These are phyloP conservation scores for Epsilonema sp. DNA, from an alignment of 2,888 invertebrate species.

Conservation along the genomic window DNA sequence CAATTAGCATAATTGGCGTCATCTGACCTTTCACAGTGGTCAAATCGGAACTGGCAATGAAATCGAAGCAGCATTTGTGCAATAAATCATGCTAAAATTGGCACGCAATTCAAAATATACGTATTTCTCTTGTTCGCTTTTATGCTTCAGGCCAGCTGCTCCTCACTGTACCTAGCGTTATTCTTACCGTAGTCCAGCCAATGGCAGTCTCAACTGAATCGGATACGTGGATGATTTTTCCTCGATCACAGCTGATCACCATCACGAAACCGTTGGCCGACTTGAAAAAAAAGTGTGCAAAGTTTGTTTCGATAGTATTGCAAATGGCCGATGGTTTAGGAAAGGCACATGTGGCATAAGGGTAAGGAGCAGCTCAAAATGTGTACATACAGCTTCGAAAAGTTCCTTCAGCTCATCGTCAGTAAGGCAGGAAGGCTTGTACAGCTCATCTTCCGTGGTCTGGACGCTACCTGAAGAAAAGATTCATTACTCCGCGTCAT, in stretches of 20 bases:
- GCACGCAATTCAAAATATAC: not conserved
- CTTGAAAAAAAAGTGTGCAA: no score
- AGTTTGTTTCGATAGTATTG: no score
- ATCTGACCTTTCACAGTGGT: slow-evolving; percentile 53
- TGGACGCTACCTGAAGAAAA: slow-evolving; percentile 44
- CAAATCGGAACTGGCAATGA: slow-evolving; percentile 78
- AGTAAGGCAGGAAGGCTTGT: slow-evolving; percentile 58
- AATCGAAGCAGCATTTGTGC: slow-evolving; percentile 81
- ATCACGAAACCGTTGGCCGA: slow-evolving; percentile 73
- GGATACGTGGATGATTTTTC: slow-evolving; percentile 67
- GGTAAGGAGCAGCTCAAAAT: not conserved
- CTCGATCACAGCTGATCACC: slow-evolving; percentile 77
- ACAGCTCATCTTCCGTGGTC: slow-evolving; percentile 44
- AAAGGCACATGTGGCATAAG: no score
- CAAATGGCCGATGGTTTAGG: no score
- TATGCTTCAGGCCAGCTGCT: no score
- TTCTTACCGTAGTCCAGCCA: slow-evolving; percentile 38
- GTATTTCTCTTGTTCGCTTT: no score
- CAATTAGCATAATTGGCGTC: no score
- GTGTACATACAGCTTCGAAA: not conserved
- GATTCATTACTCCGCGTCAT: no score
- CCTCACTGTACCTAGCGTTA: not conserved
- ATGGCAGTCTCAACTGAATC: slow-evolving; percentile 62
- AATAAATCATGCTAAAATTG: slow-evolving; percentile 30
- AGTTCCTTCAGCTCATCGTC: slow-evolving; percentile 63